These are phyloP conservation scores for Forbesichthys agassizii DNA, from an alignment of 2,113 vertebrate genomes.

Conservation along the genomic window DNA sequence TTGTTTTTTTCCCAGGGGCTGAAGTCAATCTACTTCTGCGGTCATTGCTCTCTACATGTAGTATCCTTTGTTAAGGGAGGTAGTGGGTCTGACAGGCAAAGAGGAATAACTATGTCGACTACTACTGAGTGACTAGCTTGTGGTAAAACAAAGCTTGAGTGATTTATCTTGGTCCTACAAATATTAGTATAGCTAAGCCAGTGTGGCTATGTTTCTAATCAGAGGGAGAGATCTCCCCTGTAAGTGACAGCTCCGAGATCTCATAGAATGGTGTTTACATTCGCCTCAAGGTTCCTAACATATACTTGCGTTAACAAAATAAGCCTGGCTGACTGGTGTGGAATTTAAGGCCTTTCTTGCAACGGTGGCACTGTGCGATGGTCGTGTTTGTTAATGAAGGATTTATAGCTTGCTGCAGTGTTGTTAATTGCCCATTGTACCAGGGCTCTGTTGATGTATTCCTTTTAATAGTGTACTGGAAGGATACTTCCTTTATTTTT, in stretches of 20 bases:
- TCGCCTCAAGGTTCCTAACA: conserved; percentile 48
- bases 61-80: conserved; percentile 22
- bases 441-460: conserved; percentile 50
- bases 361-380: conserved; percentile 41
- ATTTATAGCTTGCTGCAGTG: conserved; percentile 66
- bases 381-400: conserved; percentile 66
- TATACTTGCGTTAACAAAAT: conserved; percentile 56
- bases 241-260: conserved; percentile 62
- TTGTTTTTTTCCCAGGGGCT: conserved; percentile 9
- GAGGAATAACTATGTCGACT: conserved; percentile 29
- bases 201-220: conserved; percentile 63
- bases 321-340: conserved; percentile 57
- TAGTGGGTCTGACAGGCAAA: conserved; percentile 14
- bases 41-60: conserved; percentile 25
- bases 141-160: conserved; percentile 62
- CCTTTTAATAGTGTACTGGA: conserved; percentile 62
- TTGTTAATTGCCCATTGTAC: conserved; percentile 72
- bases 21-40: conserved; percentile 13
- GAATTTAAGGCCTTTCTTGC: conserved; percentile 63
- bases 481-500: conserved; percentile 24
- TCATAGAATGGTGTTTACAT: conserved; percentile 65
- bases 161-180: conserved; percentile 68
- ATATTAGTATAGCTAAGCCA: conserved; percentile 75
- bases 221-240: conserved; percentile 47
- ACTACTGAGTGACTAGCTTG: conserved; percentile 48